These are phyloP conservation scores for Clanis bilineata DNA, from an alignment of 2,888 invertebrate species.

Conservation along the genomic window DNA sequence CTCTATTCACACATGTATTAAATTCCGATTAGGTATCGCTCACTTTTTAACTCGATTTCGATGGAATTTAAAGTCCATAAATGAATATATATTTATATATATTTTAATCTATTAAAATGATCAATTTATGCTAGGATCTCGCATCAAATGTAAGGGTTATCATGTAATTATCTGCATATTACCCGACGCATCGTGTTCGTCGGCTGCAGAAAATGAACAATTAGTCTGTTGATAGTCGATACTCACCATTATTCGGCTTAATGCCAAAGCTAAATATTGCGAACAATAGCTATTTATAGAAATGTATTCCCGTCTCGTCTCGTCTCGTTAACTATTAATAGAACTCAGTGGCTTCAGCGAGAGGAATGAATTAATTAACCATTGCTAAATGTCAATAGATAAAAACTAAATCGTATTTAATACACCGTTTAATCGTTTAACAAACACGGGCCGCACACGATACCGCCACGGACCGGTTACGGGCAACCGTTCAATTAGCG, in stretches of 20 bases:
- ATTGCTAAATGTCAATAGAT: not conserved
- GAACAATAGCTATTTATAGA: constrained; percentile 8
- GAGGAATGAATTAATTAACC: constrained; percentile 6
- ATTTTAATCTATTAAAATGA: not conserved
- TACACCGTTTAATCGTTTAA: constrained; percentile 58
- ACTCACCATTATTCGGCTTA: constrained; percentile 5
- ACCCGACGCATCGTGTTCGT: not conserved
- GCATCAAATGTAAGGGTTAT: not conserved
- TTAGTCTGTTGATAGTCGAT: not conserved
- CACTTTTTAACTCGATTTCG: too few relatives aligned
- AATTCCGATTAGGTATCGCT: too few relatives aligned
- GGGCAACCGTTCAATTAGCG: constrained; percentile 70
- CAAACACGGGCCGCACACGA: constrained; percentile 48
- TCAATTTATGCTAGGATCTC: not conserved
- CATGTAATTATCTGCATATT: too few relatives aligned
- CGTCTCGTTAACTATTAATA: constrained; percentile 10
- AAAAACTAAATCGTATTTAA: constrained; percentile 45
- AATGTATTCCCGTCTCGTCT: constrained; percentile 5
- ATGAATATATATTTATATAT: too few relatives aligned
- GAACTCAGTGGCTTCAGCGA: constrained; percentile 1
- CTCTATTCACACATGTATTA: too few relatives aligned
- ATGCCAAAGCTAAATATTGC: constrained; percentile 7
- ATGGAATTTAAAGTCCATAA: too few relatives aligned
- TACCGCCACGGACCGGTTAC: constrained; percentile 45
- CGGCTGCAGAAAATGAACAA: not conserved